Conservation (phyloP, 2,888 invertebrate species). For the Ectropis crepuscularia region DNA sequence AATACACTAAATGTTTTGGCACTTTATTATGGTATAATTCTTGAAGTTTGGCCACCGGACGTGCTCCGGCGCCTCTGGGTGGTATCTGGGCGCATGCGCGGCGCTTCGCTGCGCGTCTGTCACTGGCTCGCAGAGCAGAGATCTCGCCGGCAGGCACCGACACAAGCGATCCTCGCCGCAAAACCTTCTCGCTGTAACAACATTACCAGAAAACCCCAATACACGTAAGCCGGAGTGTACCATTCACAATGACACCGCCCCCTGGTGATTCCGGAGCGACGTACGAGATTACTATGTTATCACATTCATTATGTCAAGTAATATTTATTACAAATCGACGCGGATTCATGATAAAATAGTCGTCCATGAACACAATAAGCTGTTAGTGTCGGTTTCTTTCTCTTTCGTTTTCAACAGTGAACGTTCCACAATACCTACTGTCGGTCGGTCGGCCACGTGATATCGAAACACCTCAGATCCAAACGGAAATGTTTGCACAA, state of each 20-base stretch:
- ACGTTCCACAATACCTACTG: slow-evolving; percentile 37
- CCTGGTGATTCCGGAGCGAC: slow-evolving; percentile 31
- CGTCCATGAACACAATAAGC: slow-evolving; percentile 3
- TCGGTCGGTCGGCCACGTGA: slow-evolving; percentile 45
- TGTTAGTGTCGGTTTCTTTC: slow-evolving; percentile 24
- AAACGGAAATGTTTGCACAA: slow-evolving; percentile 53
- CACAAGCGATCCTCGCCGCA: slow-evolving; percentile 42
- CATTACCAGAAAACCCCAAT: slow-evolving; percentile 20
- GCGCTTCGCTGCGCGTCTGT: slow-evolving; percentile 73
- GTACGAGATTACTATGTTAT: slow-evolving; percentile 33
- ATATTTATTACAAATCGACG: neutral
- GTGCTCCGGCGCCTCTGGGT: slow-evolving; percentile 44
- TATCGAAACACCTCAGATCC: slow-evolving; percentile 34
- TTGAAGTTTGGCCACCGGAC: slow-evolving; percentile 23
- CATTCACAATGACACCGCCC: slow-evolving; percentile 42
- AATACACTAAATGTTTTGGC: slow-evolving; percentile 60
- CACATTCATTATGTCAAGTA: slow-evolving; percentile 11
- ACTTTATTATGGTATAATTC: slow-evolving; percentile 51
- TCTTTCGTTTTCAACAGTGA: slow-evolving; percentile 37
- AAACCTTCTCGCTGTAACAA: slow-evolving; percentile 31
- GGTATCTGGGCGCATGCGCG: slow-evolving; percentile 67
- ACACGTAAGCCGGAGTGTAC: slow-evolving; percentile 7
- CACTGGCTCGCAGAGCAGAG: slow-evolving; percentile 51
- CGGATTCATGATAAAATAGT: neutral
- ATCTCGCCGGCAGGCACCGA: slow-evolving; percentile 32